Base-by-base conservation (phyloP, 2,888 invertebrate species). In the Dryomyza anilis region DNA sequence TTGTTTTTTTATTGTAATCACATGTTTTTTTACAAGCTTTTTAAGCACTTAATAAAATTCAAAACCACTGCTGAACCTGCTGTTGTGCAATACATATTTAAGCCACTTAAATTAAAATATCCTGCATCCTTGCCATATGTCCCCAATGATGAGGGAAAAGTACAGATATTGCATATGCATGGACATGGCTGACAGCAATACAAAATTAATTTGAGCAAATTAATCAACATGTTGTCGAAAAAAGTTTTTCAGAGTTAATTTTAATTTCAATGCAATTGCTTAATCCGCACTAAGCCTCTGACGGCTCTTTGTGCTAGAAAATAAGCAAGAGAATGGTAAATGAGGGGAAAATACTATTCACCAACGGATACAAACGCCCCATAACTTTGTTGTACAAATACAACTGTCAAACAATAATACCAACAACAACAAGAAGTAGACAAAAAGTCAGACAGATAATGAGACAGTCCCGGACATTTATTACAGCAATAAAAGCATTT, bases 151-250 rank as follows among this genome's bases (percentile, higher is more conserved):
- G n/a, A n/a, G n/a, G n/a, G n/a, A n/a, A n/a, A n/a, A n/a, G n/a
- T n/a, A n/a, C n/a, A n/a, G n/a, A n/a, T n/a, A n/a, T n/a, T n/a
- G n/a, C n/a, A n/a, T 3, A 8, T 27, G 14, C 27, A 27, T n/a
- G 12, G 8, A n/a, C 39, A 19, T 14, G 7, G 25, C 16, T 7
- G 27, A 8, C 7, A 21, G 19, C 27, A 16, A 36, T 6, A 10
- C 19, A 29, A 61, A 61, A 52, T 61, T 52, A 61, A 61, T 61
- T 61, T 53, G 33, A 52, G 53, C 43, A 39, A 52, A 61, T 61
- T 61, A 50, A 61, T 61, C 43, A 52, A 30, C 39, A 46, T 50
- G 16, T 12, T 36, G 50, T 25, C 25, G 25, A 23, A 39, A 21
- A 48, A 33, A 7, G 23, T 14, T 48, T 39, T 43, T 16, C 27